Conservation (phyloP, 2,888 invertebrate species). For the Cordilura impudica region DNA sequence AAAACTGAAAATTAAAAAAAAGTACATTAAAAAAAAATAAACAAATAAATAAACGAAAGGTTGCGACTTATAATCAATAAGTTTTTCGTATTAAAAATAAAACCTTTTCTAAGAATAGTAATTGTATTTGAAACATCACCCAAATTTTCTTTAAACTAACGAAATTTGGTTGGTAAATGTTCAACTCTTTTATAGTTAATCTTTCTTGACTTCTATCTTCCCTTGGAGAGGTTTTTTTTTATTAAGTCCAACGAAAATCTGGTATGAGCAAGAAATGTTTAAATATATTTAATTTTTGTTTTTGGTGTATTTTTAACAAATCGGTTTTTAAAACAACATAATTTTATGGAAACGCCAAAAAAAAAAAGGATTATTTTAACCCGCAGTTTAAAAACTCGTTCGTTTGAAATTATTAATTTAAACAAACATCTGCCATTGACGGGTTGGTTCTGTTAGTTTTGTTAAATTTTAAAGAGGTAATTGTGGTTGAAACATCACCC, state of each 20-base stretch:
- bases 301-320: constrained; percentile 20
- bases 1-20: too few relatives aligned
- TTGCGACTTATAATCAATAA: too few relatives aligned
- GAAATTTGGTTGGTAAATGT: constrained; percentile 66
- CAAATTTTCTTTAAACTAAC: constrained; percentile 49
- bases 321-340: constrained; percentile 5
- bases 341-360: constrained; percentile 27
- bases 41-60: too few relatives aligned
- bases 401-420: constrained; percentile 30
- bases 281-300: background rate
- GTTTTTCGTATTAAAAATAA: too few relatives aligned
- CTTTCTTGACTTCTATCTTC: constrained; percentile 79
- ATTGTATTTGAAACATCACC: constrained; percentile 66
- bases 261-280: constrained; percentile 79
- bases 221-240: constrained; percentile 68
- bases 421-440: constrained; percentile 59
- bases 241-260: constrained; percentile 76
- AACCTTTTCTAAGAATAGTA: too few relatives aligned
- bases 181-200: constrained; percentile 67
- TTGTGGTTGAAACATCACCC: constrained; percentile 67
- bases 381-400: constrained; percentile 56
- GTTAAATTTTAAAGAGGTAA: background rate
- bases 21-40: too few relatives aligned
- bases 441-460: too few relatives aligned
- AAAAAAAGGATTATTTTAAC: constrained; percentile 35